Percentiles rank a stretch among this genome's conserved stretches.
Conservation (phyloP, 2,888 invertebrate genomes). For the Dasypogon diadema region DNA sequence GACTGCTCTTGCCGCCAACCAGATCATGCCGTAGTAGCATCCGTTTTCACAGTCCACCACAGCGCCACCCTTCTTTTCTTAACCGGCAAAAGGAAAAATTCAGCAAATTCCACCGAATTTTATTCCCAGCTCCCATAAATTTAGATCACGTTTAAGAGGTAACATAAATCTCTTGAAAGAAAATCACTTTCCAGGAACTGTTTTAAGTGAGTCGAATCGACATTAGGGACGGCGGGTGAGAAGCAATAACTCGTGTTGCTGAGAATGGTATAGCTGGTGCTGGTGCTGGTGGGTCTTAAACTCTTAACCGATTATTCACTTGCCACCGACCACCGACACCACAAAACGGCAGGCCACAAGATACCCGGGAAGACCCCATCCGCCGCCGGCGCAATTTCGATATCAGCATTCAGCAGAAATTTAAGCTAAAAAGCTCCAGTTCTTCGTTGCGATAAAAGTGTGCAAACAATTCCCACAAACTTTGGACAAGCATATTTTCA, state of each 20-base stretch:
- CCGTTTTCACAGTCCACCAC: no score
- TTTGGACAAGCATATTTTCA: conserved; percentile 15
- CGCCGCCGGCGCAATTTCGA: neutral
- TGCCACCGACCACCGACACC: neutral
- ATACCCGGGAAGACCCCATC: neutral
- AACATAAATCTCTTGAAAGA: conserved; percentile 28
- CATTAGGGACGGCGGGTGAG: neutral
- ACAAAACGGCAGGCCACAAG: no score
- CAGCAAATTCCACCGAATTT: neutral
- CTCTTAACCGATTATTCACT: conserved; percentile 19
- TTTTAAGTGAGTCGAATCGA: conserved; percentile 37
- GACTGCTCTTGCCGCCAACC: neutral
- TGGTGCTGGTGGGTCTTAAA: neutral
- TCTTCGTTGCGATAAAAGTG: neutral
- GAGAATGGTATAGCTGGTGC: neutral
- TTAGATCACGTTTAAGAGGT: conserved; percentile 36
- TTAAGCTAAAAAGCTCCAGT: conserved; percentile 23
- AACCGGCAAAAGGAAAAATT: neutral
- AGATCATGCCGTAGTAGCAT: neutral
- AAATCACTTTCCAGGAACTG: conserved; percentile 40
- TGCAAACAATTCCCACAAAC: conserved; percentile 25
- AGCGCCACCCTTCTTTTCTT: no score
- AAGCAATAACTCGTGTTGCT: neutral
- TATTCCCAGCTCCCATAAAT: conserved; percentile 22
- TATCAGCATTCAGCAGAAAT: conserved; percentile 8